Percentiles rank a stretch among this genome's conserved stretches.
Evolutionary conservation across 1,140 invertebrate species (phyloP).

Genomic region (Argopecten irradians): DNA sequence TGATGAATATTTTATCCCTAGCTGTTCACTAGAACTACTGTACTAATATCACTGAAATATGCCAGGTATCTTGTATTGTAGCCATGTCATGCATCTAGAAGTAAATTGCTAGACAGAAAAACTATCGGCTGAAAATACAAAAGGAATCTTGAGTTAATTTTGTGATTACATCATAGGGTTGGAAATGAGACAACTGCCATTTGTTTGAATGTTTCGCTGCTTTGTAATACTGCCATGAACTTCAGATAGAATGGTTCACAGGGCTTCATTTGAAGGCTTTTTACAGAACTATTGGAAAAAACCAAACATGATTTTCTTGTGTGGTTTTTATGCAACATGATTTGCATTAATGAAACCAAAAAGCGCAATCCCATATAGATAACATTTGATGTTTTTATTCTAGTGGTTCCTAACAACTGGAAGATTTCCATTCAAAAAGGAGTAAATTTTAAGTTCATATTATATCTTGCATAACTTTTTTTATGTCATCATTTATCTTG

Average conservation of each 20-base stretch:
- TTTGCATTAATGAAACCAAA: too few relatives aligned
- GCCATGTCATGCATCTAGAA: not conserved
- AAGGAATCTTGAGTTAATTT: not conserved
- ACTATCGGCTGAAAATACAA: not conserved
- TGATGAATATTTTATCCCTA: constrained; percentile 17
- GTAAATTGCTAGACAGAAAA: not conserved
- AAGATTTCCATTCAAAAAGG: too few relatives aligned
- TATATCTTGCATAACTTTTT: too few relatives aligned
- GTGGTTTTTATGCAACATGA: too few relatives aligned
- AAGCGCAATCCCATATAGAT: too few relatives aligned
- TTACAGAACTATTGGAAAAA: not conserved
- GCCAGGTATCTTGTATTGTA: not conserved
- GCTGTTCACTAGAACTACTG: not conserved
- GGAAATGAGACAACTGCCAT: not conserved
- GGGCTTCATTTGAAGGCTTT: not conserved
- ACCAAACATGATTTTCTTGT: not conserved
- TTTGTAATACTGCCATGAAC: not conserved
- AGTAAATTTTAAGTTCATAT: too few relatives aligned
- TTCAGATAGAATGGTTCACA: not conserved
- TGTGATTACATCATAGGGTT: not conserved
- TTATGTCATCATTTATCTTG: too few relatives aligned
- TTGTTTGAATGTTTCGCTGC: not conserved
- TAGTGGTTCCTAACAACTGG: too few relatives aligned
- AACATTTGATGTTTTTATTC: too few relatives aligned
- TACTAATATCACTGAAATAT: not conserved